These are phyloP conservation scores for Anaspis maculata DNA, from an alignment of 2,888 invertebrate species.

Conservation along the genomic window DNA sequence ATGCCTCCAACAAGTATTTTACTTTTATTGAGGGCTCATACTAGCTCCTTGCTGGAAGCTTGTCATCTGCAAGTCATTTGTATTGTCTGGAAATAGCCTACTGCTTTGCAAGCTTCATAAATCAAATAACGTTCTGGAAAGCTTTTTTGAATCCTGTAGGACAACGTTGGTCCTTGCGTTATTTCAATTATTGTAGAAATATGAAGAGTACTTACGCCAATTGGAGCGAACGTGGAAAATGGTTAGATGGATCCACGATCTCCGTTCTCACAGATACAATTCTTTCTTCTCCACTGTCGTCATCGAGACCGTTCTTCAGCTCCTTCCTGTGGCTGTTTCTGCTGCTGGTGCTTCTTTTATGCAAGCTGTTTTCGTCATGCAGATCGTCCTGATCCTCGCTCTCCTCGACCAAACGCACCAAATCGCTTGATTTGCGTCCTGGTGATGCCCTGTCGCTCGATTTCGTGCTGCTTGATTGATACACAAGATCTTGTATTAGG, in stretches of 20 bases:
- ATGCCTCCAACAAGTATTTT: too few species aligned
- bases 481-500: too few species aligned
- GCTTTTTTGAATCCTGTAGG: too few species aligned
- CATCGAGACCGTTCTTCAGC: constrained; percentile 1
- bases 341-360: not conserved
- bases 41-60: too few species aligned
- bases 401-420: constrained; percentile 17
- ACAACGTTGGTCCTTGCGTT: too few species aligned
- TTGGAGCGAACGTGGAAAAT: constrained; percentile 37
- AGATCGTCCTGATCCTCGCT: constrained; percentile 12
- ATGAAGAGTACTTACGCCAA: constrained; percentile 39
- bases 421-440: constrained; percentile 13
- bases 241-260: constrained; percentile 31
- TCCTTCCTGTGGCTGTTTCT: not conserved
- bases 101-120: too few species aligned
- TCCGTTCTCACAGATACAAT: constrained; percentile 34
- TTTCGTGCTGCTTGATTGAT: not conserved
- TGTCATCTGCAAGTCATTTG: too few species aligned
- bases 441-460: constrained; percentile 9
- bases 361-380: constrained; percentile 2
- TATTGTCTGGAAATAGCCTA: too few species aligned
- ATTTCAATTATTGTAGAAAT: too few species aligned
- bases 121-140: too few species aligned
- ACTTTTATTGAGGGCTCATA: too few species aligned
- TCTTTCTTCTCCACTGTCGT: constrained; percentile 19